phyloP scores from a whole-genome alignment of 2,113 vertebrate genomes.

The Melanerpes formicivorus region DNA sequence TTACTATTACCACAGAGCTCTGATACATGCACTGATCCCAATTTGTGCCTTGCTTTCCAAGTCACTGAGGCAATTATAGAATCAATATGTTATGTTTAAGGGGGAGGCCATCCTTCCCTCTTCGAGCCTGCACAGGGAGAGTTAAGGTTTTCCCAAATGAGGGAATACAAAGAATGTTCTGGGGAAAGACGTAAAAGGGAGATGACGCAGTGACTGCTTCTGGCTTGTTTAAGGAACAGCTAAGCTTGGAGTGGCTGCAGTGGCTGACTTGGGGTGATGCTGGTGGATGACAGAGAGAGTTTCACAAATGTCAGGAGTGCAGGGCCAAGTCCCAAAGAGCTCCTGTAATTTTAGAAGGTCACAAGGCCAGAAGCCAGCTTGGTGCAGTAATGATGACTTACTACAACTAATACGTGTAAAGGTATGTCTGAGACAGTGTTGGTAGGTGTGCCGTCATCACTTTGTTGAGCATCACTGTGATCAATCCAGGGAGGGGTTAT shows the following conservation, averaged over 20 bases:
- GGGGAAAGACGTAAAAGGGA: constrained; percentile 17
- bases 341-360: background rate
- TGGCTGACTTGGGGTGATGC: background rate
- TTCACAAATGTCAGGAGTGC: background rate
- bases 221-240: constrained; percentile 16
- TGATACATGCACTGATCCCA: background rate
- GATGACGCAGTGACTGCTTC: background rate
- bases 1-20: background rate
- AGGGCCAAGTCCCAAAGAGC: background rate
- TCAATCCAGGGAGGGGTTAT: background rate
- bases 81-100: constrained; percentile 12
- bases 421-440: background rate
- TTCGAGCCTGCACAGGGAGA: background rate
- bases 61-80: constrained; percentile 40
- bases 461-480: background rate
- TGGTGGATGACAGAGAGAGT: background rate
- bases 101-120: background rate
- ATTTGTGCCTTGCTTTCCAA: constrained; percentile 9
- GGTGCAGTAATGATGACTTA: constrained; percentile 1
- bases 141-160: constrained; percentile 9
- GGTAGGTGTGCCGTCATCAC: background rate
- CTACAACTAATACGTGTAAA: background rate
- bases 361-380: background rate
- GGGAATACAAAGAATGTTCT: constrained; percentile 12
- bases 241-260: constrained; percentile 7